These are phyloP conservation scores for Macrosteles quadrilineatus DNA, from an alignment of 1,140 invertebrate genomes.

Conservation along the genomic window DNA sequence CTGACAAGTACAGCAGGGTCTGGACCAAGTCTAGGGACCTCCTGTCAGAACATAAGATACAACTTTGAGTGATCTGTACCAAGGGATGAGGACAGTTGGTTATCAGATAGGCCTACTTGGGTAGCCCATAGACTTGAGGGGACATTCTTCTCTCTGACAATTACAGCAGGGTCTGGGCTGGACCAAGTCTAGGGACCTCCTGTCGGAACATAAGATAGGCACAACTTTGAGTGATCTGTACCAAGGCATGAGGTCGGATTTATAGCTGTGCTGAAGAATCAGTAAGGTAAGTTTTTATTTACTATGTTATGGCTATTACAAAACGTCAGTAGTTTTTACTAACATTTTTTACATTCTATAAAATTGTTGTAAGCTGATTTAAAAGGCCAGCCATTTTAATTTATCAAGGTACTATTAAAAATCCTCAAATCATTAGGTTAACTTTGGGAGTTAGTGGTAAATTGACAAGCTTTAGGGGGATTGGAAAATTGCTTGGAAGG, in stretches of 20 bases:
- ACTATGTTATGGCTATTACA: no score
- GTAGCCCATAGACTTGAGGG: conserved; percentile 80
- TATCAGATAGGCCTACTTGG: conserved; percentile 91
- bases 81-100: conserved; percentile 94
- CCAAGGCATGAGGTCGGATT: conserved; percentile 92
- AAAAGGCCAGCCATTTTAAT: no score
- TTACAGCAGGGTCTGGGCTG: conserved; percentile 78
- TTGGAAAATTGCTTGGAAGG: no score
- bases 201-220: conserved; percentile 58
- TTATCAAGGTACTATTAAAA: no score
- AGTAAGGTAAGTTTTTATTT: no score
- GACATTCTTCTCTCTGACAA: conserved; percentile 86
- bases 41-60: conserved; percentile 45
- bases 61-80: conserved; percentile 54
- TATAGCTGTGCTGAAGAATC: no score
- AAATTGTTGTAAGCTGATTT: no score
- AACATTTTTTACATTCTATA: no score
- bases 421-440: no score
- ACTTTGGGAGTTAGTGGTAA: no score
- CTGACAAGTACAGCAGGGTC: conserved; percentile 80
- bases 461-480: no score
- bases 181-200: conserved; percentile 84
- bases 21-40: conserved; percentile 90
- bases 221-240: conserved; percentile 51
- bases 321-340: no score